Percentiles rank a stretch among this genome's conserved stretches.
Conservation (phyloP, 2,888 invertebrate genomes). For the Rugalucina vietnamica region DNA sequence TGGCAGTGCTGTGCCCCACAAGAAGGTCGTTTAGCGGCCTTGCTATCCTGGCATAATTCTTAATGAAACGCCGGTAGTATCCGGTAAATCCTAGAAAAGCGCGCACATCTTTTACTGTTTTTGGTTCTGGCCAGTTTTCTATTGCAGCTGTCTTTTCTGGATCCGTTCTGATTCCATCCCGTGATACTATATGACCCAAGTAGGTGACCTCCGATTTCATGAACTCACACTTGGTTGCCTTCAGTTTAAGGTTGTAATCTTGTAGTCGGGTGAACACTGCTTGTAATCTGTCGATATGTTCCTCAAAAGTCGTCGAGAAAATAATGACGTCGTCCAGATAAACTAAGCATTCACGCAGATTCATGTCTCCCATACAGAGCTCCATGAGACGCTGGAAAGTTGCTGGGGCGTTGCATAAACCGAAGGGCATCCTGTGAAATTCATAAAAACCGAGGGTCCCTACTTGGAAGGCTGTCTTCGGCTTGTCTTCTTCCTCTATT, state of each 20-base stretch:
- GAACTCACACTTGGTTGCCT: conserved; percentile 37
- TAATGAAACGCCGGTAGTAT: conserved; percentile 5
- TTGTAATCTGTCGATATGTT: conserved; percentile 37
- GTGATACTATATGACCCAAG: conserved; percentile 11
- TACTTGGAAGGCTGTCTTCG: conserved; percentile 46
- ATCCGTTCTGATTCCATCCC: conserved; percentile 1
- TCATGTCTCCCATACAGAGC: conserved; percentile 11
- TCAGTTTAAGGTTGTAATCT: conserved; percentile 34
- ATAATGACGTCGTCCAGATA: conserved; percentile 58
- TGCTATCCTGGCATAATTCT: conserved; percentile 21
- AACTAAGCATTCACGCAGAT: conserved; percentile 15
- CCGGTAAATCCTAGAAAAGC: conserved; percentile 43
- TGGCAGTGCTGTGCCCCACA: neutral
- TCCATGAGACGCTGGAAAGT: conserved; percentile 52
- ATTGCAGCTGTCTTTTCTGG: neutral
- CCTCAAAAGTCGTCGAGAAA: conserved; percentile 32
- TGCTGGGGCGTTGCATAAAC: too few relatives aligned
- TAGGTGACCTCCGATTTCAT: conserved; percentile 9
- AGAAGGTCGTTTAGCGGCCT: conserved; percentile 16
- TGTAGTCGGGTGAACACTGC: conserved; percentile 32
- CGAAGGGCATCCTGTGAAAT: conserved; percentile 41
- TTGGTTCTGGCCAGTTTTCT: conserved; percentile 9
- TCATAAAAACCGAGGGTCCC: conserved; percentile 42
- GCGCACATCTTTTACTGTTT: neutral
- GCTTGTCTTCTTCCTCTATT: neutral